A percentile compares a stretch with the other conserved stretches of the same genome.
phyloP scores from a whole-genome alignment of 2,888 invertebrate genomes.

The Drosophila mettleri region DNA sequence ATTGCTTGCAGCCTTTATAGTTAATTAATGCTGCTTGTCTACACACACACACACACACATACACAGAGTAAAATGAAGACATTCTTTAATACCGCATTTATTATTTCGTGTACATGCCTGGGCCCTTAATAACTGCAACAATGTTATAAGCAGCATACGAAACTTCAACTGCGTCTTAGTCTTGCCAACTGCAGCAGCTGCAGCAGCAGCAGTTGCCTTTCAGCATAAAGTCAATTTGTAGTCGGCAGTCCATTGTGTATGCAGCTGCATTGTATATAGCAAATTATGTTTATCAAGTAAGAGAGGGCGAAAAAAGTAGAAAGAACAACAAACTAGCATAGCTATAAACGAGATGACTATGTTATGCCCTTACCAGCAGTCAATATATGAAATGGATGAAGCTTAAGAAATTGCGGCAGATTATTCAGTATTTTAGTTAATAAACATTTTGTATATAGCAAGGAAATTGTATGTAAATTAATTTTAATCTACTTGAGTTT shows the following conservation, averaged over 20 bases:
- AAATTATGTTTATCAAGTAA: conserved; percentile 49
- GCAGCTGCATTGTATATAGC: conserved; percentile 50
- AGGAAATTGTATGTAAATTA: too few species aligned
- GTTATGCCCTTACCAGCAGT: conserved; percentile 16
- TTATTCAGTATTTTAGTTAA: too few species aligned
- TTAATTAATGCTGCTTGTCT: conserved; percentile 54
- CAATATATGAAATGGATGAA: too few species aligned
- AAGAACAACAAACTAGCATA: conserved; percentile 1
- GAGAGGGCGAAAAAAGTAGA: conserved; percentile 3
- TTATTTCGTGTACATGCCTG: conserved; percentile 22
- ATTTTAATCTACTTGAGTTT: too few species aligned
- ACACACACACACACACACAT: conserved; percentile 7
- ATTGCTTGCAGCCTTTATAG: conserved; percentile 39
- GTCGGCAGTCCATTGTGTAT: conserved; percentile 46
- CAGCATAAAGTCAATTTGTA: conserved; percentile 52
- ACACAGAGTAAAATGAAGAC: background rate
- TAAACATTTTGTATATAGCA: too few species aligned
- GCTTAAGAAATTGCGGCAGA: too few species aligned
- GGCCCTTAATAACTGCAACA: conserved; percentile 32
- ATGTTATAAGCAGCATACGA: conserved; percentile 41
- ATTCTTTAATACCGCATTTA: conserved; percentile 14
- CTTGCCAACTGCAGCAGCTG: conserved; percentile 22
- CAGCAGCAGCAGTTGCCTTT: conserved; percentile 5
- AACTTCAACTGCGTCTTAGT: conserved; percentile 26
- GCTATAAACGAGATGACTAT: background rate